Base-by-base conservation (phyloP, 2,113 vertebrate species). In the Nicator chloris region DNA sequence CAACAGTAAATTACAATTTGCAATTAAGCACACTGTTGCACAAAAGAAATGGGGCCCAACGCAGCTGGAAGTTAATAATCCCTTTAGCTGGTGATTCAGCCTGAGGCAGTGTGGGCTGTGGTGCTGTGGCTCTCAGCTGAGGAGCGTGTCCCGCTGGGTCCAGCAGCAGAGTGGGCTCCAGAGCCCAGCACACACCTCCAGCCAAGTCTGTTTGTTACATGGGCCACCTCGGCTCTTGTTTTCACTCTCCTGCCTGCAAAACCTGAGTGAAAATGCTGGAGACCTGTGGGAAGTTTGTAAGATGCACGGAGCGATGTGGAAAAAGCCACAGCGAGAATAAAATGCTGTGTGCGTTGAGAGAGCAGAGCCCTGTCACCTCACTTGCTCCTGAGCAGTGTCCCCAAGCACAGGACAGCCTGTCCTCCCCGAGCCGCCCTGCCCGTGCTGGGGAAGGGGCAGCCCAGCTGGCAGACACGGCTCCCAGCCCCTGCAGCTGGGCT, bases 1-100 rank as follows among this genome's bases (percentile, higher is more conserved):
- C 79, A 75, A 28, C 64, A 86, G 80, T 86, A 92, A 96, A 92
- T 92, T 50, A 78, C 79, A 86, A 51, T 56, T 66, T 90, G 80
- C 95, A 95, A 81, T 96, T 96, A 94, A 90, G 59, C 85, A 94
- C 42, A 10, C 53, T 92, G 82, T 71, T 83, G 90, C 92, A 88
- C 93, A 88, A 93, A 94, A 92, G 96, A 94, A 96, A 83, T 92
- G 21, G 63, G 92, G 79, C 94, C 75, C 75, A 92, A 44, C 33
- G 2, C 92, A 95, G 95, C 94, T 97, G 96, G 92, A 94, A 81
- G 92, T 88, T 80, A 90, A 59, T 91, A 88, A 86, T 95, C 88
- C 69, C 54, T 86, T 80, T 66, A 75, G 80, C 30, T 40, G 84
- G 91, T 82, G 90, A 69, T 64, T 87, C 82, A 81, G 78, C 19